Evolutionary conservation across 92 coral and sea anemone genomes (phyloP).

Genomic region (Isaurus tuberculatus): DNA sequence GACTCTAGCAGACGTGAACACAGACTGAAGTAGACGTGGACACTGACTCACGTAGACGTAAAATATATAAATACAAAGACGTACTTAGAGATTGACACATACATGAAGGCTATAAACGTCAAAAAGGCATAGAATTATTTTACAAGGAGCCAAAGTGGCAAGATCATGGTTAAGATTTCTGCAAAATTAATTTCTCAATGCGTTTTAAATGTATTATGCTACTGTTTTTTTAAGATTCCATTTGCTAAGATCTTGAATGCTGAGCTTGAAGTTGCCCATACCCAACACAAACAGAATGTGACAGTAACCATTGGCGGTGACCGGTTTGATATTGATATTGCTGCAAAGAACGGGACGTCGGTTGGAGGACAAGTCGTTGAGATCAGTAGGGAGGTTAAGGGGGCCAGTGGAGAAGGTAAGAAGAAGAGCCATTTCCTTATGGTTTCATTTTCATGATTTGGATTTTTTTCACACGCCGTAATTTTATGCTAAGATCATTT

Average conservation of each 20-base stretch:
- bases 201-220: not conserved
- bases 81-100: not conserved
- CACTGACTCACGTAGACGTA: not conserved
- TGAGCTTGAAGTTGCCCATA: conserved; percentile 73
- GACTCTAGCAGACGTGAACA: not conserved
- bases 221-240: not conserved
- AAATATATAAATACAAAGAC: not conserved
- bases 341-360: conserved; percentile 43
- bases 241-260: conserved; percentile 69
- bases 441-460: too few relatives aligned
- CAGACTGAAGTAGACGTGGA: not conserved
- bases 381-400: conserved; percentile 43
- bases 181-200: not conserved
- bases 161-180: not conserved
- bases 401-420: conserved; percentile 32
- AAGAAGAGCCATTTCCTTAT: not conserved
- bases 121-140: too few relatives aligned
- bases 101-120: too few relatives aligned
- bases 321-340: conserved; percentile 60
- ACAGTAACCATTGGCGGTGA: conserved; percentile 56
- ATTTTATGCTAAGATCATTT: too few relatives aligned
- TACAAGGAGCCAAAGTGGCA: too few relatives aligned
- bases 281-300: conserved; percentile 49
- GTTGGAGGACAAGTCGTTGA: conserved; percentile 42
- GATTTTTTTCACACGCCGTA: too few relatives aligned